A percentile compares a stretch with the other conserved stretches of the same genome.
These are phyloP conservation scores for Meandrina meandrites DNA, from an alignment of 92 coral and sea anemone species.

Conservation along the genomic window DNA sequence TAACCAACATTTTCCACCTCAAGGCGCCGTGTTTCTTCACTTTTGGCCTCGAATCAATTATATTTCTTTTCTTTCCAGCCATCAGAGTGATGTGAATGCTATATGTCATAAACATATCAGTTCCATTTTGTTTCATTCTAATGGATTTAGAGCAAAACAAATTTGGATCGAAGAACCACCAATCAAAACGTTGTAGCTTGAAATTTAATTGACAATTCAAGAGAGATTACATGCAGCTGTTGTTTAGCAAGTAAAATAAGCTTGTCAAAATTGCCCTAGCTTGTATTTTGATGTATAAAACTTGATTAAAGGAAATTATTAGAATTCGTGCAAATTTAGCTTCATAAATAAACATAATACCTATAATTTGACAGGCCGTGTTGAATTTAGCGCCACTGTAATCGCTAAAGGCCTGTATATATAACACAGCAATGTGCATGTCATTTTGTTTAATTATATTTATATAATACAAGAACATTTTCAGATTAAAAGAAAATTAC, in stretches of 20 bases:
- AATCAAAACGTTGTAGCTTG: constrained; percentile 7
- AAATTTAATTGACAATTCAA: constrained; percentile 11
- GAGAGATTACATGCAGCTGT: constrained; percentile 12
- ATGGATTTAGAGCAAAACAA: constrained; percentile 23
- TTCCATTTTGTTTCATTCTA: background rate
- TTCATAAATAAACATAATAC: background rate
- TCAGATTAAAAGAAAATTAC: too few species aligned
- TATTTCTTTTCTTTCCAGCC: constrained; percentile 1
- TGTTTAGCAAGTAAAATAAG: background rate
- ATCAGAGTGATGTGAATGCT: background rate
- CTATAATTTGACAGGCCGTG: background rate
- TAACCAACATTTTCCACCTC: background rate
- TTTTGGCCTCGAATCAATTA: background rate
- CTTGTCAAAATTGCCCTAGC: constrained; percentile 4
- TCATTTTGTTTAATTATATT: background rate
- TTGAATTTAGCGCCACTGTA: background rate
- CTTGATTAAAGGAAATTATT: background rate
- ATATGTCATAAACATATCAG: constrained; percentile 1
- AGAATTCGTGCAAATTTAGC: background rate
- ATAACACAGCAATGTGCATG: background rate
- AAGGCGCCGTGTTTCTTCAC: background rate
- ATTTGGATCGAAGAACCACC: constrained; percentile 14
- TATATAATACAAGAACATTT: too few species aligned
- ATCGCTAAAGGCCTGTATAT: background rate
- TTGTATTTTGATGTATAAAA: constrained; percentile 6